Base-by-base conservation (phyloP, 1,140 invertebrate species). In the Aphaenogaster ashmeadi region DNA sequence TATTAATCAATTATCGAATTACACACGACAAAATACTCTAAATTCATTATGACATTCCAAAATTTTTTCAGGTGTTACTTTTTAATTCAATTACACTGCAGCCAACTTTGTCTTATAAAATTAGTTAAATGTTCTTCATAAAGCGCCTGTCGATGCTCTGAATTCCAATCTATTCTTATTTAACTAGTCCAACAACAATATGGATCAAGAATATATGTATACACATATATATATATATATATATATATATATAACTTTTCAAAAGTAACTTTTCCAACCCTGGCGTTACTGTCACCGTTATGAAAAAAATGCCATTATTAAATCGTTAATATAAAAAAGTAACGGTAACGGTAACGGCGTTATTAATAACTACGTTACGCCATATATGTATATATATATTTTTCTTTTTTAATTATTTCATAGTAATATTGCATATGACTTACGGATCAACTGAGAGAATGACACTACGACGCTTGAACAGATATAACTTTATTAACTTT, bases 401-500 rank as follows among this genome's bases (percentile, higher is more conserved):
- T 27, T 27, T 27, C 0, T 27, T 27, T 27, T 27, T 27, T 27
- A 27, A 0, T 27, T 27, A 27, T 52, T 52, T 74, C 33, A 36
- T 13, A 72, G 44, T 72, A 72, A 52, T 72, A n/a, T 33, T 52
- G 15, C 15, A 36, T 74, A 52, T 47, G 41, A 27, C 27, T 27
- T 54, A 36, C n/a, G 52, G 27, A 72, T 50, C 27, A 33, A 72
- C 27, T 52, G 27, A 27, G 27, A 27, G 27, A 36, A 6, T 36
- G 15, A 52, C 9, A 21, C 1, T 6, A 11, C 27, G 21, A 18
- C 41, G 2, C 54, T 11, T n/a, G 2, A 2, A 74, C 5, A 33
- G 50, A 74, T 54, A 74, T 74, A 75, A 56, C n/a, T 75, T 75
- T 0, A 36, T 11, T 13, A 27, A 56, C 18, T 75, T 75, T 41